Conservation (phyloP, 2,113 vertebrate species). For the Phalacrocorax brasilianus region DNA sequence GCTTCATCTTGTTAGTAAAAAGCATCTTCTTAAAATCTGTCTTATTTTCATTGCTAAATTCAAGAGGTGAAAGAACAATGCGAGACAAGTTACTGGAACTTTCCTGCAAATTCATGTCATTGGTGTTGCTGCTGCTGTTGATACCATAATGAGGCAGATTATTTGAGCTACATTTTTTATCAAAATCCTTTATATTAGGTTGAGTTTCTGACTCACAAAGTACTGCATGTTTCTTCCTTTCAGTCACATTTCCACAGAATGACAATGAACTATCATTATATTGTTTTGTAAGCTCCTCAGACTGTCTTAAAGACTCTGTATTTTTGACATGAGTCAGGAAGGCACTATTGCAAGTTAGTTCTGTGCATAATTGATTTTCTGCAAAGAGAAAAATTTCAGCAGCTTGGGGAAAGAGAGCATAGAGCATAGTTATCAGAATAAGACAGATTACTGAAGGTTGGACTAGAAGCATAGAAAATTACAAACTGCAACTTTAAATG, state of each 20-base stretch:
- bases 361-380: conserved; percentile 46
- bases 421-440: neutral
- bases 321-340: neutral
- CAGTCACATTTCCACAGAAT: conserved; percentile 8
- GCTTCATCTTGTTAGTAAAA: conserved; percentile 9
- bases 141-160: neutral
- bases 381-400: conserved; percentile 43
- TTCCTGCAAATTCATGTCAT: neutral
- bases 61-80: neutral
- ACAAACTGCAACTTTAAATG: neutral
- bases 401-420: neutral
- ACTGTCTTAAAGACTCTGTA: neutral
- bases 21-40: neutral
- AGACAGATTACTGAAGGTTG: neutral
- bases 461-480: neutral
- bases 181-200: neutral
- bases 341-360: neutral
- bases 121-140: neutral
- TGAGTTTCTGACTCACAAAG: neutral
- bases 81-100: neutral
- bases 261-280: neutral
- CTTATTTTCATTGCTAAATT: neutral
- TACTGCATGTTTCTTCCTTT: conserved; percentile 51
- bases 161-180: neutral
- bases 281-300: neutral